Base-by-base conservation (phyloP, 2,888 invertebrate genomes). In the Phoronis australis region DNA sequence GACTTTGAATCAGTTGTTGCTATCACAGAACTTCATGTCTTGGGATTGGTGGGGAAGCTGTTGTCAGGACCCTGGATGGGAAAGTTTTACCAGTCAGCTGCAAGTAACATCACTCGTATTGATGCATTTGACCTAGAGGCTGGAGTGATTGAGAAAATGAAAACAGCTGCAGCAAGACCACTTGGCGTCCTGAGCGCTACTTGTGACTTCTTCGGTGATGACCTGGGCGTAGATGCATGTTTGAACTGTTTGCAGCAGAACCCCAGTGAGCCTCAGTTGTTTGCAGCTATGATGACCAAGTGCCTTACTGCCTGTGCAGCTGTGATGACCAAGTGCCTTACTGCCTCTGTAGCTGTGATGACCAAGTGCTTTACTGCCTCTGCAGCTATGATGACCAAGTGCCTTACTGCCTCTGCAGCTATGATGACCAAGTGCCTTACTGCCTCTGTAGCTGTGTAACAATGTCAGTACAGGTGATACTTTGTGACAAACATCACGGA, bases 391-490 rank as follows among this genome's bases (percentile, higher is more conserved):
- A n/a, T n/a, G n/a, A n/a, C n/a, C n/a, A n/a, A n/a, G n/a, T n/a
- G n/a, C n/a, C n/a, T n/a, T n/a, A n/a, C n/a, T n/a, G n/a, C n/a
- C n/a, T n/a, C n/a, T n/a, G n/a, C n/a, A n/a, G n/a, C n/a, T n/a
- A n/a, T n/a, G n/a, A n/a, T n/a, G n/a, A n/a, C n/a, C n/a, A 35
- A 18, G 3, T 48, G 51, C 31, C 22, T 51, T 15, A 20, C 22
- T 6, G 20, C 31, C 2, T 35, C 27, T 3, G 24, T 43, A 0
- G 23, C 15, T 22, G 53, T 53, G 5, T 39, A 53, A 1, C 50
- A 55, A 35, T 37, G 52, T 15, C 52, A 53, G 38, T 55, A 55
- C 42, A 25, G 41, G 26, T 25, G 44, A 31, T 53, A 55, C 21
- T 53, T 47, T 31, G 31, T 23, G 1, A 37, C 42, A 6, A 50